Percentiles rank a stretch among this genome's conserved stretches.
Evolutionary conservation across 64 coral and sea anemone genomes (phyloP).

Genomic region (Stichodactyla helianthus): DNA sequence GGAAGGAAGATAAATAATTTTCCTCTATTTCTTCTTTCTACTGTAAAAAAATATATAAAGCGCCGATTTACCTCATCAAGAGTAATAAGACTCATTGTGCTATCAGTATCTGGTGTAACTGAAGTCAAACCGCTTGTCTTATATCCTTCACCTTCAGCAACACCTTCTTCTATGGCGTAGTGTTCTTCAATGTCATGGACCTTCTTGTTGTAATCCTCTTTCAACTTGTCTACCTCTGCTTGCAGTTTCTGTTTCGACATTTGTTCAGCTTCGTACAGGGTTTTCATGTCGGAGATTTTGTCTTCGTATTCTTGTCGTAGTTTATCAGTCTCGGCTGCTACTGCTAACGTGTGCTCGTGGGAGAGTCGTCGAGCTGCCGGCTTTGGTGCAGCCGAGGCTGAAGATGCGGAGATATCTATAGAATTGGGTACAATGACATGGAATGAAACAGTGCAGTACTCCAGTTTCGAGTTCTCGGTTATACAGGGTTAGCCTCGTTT

Average conservation of each 20-base stretch:
- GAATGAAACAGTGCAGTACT: too few species aligned
- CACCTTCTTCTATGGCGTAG: conserved; percentile 29
- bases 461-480: too few species aligned
- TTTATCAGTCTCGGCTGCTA: conserved; percentile 68
- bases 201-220: conserved; percentile 74
- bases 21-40: too few species aligned
- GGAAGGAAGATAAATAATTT: neutral
- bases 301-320: conserved; percentile 77
- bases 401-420: neutral
- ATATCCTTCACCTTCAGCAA: neutral
- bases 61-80: conserved; percentile 8
- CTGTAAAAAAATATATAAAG: neutral
- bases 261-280: conserved; percentile 78
- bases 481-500: too few species aligned
- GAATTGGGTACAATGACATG: too few species aligned
- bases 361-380: conserved; percentile 7
- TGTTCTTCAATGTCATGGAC: conserved; percentile 78
- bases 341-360: conserved; percentile 40
- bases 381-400: conserved; percentile 3
- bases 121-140: conserved; percentile 14
- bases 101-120: conserved; percentile 22
- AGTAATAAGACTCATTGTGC: conserved; percentile 45
- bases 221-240: conserved; percentile 63
- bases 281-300: conserved; percentile 81
- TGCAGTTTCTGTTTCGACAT: conserved; percentile 90